A percentile compares a stretch with the other conserved stretches of the same genome.
These are phyloP conservation scores for Dicranocentrus wangi DNA, from an alignment of 2,888 invertebrate species.

Conservation along the genomic window DNA sequence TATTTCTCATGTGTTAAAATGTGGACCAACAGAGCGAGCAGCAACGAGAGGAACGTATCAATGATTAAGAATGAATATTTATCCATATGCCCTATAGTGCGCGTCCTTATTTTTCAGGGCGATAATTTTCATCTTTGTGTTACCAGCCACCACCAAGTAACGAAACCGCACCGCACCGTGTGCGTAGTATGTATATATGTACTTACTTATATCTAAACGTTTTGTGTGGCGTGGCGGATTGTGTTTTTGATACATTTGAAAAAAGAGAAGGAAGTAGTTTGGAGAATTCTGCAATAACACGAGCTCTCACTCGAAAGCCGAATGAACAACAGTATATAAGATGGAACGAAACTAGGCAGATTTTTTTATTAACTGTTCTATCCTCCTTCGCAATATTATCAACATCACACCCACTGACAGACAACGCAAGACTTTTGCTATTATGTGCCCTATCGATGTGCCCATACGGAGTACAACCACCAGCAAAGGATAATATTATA, in stretches of 20 bases:
- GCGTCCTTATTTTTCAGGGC: not conserved
- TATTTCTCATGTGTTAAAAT: conserved; percentile 10
- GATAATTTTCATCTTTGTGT: conserved; percentile 6
- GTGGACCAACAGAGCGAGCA: not conserved
- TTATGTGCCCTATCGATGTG: not conserved
- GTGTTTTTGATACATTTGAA: not conserved
- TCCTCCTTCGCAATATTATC: too few relatives aligned
- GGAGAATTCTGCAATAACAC: not conserved
- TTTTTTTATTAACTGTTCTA: conserved; percentile 1
- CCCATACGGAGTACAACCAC: too few relatives aligned
- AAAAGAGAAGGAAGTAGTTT: not conserved
- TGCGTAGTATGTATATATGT: too few relatives aligned
- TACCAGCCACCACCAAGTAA: not conserved
- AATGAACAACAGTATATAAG: too few relatives aligned
- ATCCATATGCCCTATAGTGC: not conserved
- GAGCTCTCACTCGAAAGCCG: not conserved
- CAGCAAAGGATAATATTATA: too few relatives aligned
- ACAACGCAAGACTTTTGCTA: too few relatives aligned
- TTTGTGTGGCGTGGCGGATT: not conserved
- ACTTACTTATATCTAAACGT: not conserved
- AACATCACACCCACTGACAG: too few relatives aligned
- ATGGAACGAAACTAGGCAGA: too few relatives aligned
- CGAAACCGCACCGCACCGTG: not conserved
- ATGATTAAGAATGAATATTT: not conserved
- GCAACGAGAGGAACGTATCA: not conserved